Evolutionary conservation across 64 coral and sea anemone species (phyloP).

Genomic region (Cladopsammia gracilis): DNA sequence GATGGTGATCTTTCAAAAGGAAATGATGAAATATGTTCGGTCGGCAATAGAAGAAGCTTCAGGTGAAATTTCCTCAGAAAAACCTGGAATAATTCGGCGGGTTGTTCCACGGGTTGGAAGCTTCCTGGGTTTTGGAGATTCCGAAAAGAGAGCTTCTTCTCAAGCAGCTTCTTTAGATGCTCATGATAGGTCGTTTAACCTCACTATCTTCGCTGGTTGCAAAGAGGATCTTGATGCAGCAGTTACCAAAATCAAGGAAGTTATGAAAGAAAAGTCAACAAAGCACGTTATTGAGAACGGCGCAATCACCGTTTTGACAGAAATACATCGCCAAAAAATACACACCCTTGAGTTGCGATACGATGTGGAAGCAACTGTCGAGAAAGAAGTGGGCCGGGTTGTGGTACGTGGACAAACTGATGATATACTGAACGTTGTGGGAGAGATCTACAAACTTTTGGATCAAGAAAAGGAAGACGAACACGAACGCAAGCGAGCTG

Average conservation of each 20-base stretch:
- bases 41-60: conserved; percentile 19
- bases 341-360: conserved; percentile 29
- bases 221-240: conserved; percentile 43
- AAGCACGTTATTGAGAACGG: conserved; percentile 53
- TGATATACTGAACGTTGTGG: conserved; percentile 49
- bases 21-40: conserved; percentile 65
- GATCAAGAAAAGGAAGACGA: conserved; percentile 29
- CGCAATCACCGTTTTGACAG: neutral
- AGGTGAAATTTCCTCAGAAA: neutral
- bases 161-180: neutral
- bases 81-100: neutral
- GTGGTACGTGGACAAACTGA: conserved; percentile 48
- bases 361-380: conserved; percentile 26
- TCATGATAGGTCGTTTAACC: neutral
- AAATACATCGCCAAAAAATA: conserved; percentile 30
- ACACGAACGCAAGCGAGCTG: conserved; percentile 47
- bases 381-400: conserved; percentile 42
- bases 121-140: neutral
- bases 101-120: neutral
- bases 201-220: conserved; percentile 41
- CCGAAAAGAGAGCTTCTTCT: neutral
- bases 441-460: conserved; percentile 58
- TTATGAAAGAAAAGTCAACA: conserved; percentile 63
- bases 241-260: conserved; percentile 32
- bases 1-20: conserved; percentile 58